Evolutionary conservation across 2,888 invertebrate genomes (phyloP).

Genomic region (Callyntrura guangdongensis): DNA sequence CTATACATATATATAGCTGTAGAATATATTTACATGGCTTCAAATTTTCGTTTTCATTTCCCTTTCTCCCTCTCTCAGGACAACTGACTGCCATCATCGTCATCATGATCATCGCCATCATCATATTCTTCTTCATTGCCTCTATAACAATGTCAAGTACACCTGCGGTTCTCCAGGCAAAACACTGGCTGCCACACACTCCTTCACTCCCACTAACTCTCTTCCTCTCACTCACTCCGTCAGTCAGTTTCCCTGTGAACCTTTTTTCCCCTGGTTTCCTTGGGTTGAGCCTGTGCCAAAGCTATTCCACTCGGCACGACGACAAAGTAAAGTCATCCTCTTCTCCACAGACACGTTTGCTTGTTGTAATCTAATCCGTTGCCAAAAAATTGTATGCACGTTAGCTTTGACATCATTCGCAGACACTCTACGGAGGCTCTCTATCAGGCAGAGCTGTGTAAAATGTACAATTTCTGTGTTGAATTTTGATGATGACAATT

Average conservation of each 20-base stretch:
- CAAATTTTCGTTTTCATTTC: constrained; percentile 29
- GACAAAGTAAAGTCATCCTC: constrained; percentile 10
- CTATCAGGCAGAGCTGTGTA: too few relatives aligned
- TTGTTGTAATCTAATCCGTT: constrained; percentile 51
- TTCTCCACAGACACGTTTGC: neutral
- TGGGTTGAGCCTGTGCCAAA: constrained; percentile 28
- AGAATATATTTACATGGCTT: too few relatives aligned
- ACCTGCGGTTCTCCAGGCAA: constrained; percentile 78
- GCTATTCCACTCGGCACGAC: constrained; percentile 5
- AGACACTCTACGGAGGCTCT: too few relatives aligned
- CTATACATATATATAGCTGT: too few relatives aligned
- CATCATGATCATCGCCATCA: too few relatives aligned
- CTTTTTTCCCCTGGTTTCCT: neutral
- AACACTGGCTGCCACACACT: constrained; percentile 9
- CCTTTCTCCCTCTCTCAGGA: neutral
- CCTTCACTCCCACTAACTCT: neutral
- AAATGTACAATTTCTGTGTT: constrained; percentile 18
- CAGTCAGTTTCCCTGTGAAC: constrained; percentile 10
- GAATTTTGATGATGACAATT: constrained; percentile 33
- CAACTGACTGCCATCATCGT: neutral
- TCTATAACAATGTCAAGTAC: constrained; percentile 82
- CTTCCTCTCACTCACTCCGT: neutral
- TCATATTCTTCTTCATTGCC: constrained; percentile 56
- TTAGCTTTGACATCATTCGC: constrained; percentile 19
- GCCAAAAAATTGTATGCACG: constrained; percentile 52